Conservation (phyloP, 2,113 vertebrate species). For the Ceuthmochares aereus region DNA sequence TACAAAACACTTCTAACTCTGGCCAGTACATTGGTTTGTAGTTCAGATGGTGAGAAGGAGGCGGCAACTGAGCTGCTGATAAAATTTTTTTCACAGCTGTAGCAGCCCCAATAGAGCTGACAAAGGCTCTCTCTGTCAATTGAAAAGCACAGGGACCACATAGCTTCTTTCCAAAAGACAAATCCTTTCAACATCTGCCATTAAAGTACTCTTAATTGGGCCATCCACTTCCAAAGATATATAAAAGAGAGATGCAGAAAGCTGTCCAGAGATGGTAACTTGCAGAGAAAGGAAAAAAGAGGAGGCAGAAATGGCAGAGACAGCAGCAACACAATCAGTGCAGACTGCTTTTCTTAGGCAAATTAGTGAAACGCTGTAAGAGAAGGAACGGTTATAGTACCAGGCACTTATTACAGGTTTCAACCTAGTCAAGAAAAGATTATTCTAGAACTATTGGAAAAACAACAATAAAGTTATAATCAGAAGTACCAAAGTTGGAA, state of each 20-base stretch:
- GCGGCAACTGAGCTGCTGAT: not conserved
- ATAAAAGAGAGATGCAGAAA: not conserved
- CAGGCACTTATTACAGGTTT: not conserved
- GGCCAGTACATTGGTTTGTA: not conserved
- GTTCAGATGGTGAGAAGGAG: not conserved
- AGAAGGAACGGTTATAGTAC: not conserved
- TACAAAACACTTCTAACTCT: not conserved
- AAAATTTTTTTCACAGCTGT: not conserved
- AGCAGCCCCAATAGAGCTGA: not conserved
- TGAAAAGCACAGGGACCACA: not conserved
- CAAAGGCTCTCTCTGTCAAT: not conserved
- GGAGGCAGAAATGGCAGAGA: not conserved
- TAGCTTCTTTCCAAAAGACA: not conserved
- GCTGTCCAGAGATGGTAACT: not conserved
- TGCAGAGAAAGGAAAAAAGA: not conserved
- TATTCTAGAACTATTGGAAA: not conserved
- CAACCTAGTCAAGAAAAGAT: not conserved
- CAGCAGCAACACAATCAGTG: not conserved
- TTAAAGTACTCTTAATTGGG: not conserved
- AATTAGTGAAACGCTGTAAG: not conserved
- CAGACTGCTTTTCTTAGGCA: not conserved
- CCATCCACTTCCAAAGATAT: not conserved
- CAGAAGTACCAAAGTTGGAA: not conserved
- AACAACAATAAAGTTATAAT: not conserved
- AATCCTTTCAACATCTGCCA: not conserved